phyloP scores from a whole-genome alignment of 1,140 invertebrate genomes.

The Adoxophyes honmai region DNA sequence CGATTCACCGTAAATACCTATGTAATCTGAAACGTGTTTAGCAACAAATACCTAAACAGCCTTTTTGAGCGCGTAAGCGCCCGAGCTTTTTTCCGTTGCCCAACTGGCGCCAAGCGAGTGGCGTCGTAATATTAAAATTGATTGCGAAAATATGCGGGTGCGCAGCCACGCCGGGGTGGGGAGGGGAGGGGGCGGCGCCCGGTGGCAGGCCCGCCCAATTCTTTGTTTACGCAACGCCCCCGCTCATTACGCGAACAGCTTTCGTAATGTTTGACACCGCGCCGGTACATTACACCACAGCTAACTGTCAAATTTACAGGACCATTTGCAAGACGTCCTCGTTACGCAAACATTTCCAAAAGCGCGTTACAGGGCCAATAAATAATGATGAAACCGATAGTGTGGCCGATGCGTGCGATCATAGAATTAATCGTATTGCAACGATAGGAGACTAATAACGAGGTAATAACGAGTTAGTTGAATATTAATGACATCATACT shows the following conservation, averaged over 20 bases:
- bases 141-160: constrained; percentile 52
- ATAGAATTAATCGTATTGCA: constrained; percentile 6
- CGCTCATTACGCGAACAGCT: constrained; percentile 51
- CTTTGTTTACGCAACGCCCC: constrained; percentile 72
- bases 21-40: no score
- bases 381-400: constrained; percentile 11
- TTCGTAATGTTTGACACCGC: not conserved
- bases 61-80: not conserved
- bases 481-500: constrained; percentile 13
- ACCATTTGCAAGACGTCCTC: not conserved
- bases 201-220: constrained; percentile 65
- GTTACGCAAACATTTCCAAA: no score
- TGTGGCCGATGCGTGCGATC: constrained; percentile 3
- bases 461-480: constrained; percentile 19
- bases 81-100: constrained; percentile 8
- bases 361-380: not conserved
- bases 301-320: not conserved
- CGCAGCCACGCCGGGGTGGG: constrained; percentile 41
- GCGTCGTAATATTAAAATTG: constrained; percentile 26
- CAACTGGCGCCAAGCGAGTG: constrained; percentile 25
- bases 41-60: not conserved
- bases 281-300: not conserved
- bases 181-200: constrained; percentile 47
- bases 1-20: no score
- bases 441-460: constrained; percentile 25